These are phyloP conservation scores for Gracilinanus agilis DNA, from an alignment of 2,113 vertebrate species.

Conservation along the genomic window DNA sequence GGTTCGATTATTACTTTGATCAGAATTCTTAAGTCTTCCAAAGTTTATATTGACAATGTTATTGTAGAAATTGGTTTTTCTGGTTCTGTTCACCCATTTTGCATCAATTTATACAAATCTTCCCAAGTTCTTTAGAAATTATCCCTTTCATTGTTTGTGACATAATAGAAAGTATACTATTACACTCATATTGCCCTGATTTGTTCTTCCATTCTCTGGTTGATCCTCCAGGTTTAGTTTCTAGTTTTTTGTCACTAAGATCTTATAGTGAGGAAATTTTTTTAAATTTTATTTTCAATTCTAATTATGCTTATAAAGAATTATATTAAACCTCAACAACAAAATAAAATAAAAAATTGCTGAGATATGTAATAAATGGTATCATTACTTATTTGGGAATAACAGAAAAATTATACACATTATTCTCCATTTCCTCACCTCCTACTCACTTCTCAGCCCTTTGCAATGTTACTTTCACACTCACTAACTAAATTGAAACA, in stretches of 20 bases:
- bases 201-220: not conserved
- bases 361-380: slow-evolving; percentile 1
- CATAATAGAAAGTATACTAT: not conserved
- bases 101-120: not conserved
- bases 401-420: not conserved
- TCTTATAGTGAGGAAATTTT: not conserved
- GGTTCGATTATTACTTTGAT: not conserved
- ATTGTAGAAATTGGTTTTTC: not conserved
- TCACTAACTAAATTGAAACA: not conserved
- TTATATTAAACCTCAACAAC: not conserved
- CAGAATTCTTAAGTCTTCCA: not conserved
- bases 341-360: slow-evolving; percentile 4
- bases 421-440: not conserved
- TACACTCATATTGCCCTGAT: not conserved
- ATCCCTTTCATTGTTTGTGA: not conserved
- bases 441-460: not conserved
- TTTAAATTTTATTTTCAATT: not conserved
- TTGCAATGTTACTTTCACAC: not conserved
- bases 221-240: not conserved
- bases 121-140: too few relatives aligned
- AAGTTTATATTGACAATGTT: not conserved
- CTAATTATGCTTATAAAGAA: slow-evolving; percentile 15
- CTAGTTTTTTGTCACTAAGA: not conserved
- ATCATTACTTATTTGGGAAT: not conserved
- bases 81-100: not conserved